A percentile compares a stretch with the other conserved stretches of the same genome.
phyloP scores from a whole-genome alignment of 2,113 vertebrate genomes.

The Syngnathoides biaculeatus region DNA sequence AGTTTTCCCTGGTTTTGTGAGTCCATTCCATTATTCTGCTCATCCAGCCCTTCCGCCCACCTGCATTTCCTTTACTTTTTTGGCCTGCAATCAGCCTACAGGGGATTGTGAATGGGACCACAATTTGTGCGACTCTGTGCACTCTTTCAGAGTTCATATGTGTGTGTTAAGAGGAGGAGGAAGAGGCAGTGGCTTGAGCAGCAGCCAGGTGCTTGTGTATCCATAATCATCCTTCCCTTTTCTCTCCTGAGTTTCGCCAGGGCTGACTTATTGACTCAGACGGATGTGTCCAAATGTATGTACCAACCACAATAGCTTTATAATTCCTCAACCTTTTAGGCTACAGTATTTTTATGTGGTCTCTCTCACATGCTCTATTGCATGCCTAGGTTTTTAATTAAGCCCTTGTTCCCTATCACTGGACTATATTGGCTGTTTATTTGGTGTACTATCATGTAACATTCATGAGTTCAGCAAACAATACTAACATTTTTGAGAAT shows the following conservation, averaged over 20 bases:
- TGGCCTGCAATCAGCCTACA: conserved; percentile 52
- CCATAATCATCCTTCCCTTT: conserved; percentile 37
- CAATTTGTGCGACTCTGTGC: conserved; percentile 44
- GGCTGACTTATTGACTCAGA: conserved; percentile 67
- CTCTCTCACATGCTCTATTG: conserved; percentile 45
- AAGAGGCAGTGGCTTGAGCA: conserved; percentile 2
- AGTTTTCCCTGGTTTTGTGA: conserved; percentile 44
- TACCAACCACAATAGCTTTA: conserved; percentile 68
- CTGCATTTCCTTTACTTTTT: conserved; percentile 60
- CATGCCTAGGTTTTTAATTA: conserved; percentile 47
- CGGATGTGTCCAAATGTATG: conserved; percentile 60
- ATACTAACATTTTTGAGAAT: not conserved
- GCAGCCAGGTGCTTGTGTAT: conserved; percentile 58
- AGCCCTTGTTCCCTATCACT: conserved; percentile 30
- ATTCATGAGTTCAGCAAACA: not conserved
- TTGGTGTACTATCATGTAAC: conserved; percentile 1
- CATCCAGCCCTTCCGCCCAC: conserved; percentile 57
- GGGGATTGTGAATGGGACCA: conserved; percentile 54
- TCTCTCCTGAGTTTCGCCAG: conserved; percentile 15
- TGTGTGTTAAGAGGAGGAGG: conserved; percentile 9
- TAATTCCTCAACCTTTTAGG: conserved; percentile 61
- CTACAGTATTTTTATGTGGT: conserved; percentile 67
- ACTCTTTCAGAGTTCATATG: conserved; percentile 35
- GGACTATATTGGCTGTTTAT: conserved; percentile 20
- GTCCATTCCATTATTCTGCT: conserved; percentile 44